phyloP scores from a whole-genome alignment of 64 coral and sea anemone species.

The Actinia equina region DNA sequence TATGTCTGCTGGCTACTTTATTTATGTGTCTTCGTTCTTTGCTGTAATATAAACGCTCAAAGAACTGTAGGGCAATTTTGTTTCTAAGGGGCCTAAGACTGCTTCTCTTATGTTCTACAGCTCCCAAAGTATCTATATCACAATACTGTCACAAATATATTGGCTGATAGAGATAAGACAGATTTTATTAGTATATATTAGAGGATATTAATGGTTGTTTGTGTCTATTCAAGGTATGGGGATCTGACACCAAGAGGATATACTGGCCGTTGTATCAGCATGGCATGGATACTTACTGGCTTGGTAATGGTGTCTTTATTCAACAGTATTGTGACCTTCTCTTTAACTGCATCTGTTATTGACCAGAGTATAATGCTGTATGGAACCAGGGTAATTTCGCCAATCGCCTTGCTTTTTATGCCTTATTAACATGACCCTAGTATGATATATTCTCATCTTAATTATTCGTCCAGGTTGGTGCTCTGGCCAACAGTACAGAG shows the following conservation, averaged over 20 bases:
- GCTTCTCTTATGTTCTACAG: too few species aligned
- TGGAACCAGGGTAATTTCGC: conserved; percentile 24
- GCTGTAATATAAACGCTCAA: too few species aligned
- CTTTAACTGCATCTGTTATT: conserved; percentile 14
- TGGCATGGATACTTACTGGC: conserved; percentile 26
- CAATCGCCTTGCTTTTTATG: too few species aligned
- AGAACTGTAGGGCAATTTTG: too few species aligned
- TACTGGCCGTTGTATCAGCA: not conserved
- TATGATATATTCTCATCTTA: too few species aligned
- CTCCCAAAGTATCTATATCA: not conserved
- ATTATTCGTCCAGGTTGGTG: not conserved
- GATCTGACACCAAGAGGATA: not conserved
- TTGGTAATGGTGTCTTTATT: conserved; percentile 18
- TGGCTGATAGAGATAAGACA: too few species aligned
- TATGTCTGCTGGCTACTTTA: too few species aligned
- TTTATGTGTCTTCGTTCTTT: too few species aligned
- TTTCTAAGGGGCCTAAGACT: too few species aligned
- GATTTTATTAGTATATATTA: not conserved
- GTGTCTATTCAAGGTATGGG: conserved; percentile 12
- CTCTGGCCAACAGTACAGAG: conserved; percentile 2
- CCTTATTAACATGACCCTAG: not conserved
- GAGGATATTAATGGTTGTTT: not conserved
- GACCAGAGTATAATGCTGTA: not conserved
- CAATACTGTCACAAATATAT: not conserved
- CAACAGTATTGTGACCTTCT: not conserved